These are phyloP conservation scores for Diglossa brunneiventris DNA, from an alignment of 2,113 vertebrate genomes.

Conservation along the genomic window DNA sequence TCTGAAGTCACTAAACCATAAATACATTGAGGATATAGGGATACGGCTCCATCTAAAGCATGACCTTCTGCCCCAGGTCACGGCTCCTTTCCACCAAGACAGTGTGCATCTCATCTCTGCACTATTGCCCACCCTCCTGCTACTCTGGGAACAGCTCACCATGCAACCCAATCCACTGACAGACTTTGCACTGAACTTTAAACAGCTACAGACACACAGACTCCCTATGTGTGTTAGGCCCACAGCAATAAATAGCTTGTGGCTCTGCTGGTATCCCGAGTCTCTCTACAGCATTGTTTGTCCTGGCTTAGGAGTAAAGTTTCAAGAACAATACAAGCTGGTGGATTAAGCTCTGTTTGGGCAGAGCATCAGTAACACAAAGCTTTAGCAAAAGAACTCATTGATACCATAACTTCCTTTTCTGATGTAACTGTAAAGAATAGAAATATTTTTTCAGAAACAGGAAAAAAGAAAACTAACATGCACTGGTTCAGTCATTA, in stretches of 20 bases:
- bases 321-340: neutral
- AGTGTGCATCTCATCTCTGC: neutral
- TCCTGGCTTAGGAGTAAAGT: constrained; percentile 2
- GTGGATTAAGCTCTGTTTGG: neutral
- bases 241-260: constrained; percentile 27
- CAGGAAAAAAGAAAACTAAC: neutral
- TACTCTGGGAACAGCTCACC: neutral
- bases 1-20: neutral
- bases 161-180: neutral
- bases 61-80: neutral
- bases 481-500: neutral
- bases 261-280: neutral
- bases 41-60: neutral
- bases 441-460: neutral
- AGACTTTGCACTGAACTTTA: constrained; percentile 29
- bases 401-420: neutral
- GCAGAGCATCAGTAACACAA: neutral
- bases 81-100: neutral
- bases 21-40: neutral
- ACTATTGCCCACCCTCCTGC: neutral
- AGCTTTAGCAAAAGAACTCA: neutral
- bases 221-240: neutral
- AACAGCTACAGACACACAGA: neutral
- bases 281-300: constrained; percentile 17
- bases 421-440: neutral